phyloP scores from a whole-genome alignment of 2,888 invertebrate genomes.

The Protonemura montana region DNA sequence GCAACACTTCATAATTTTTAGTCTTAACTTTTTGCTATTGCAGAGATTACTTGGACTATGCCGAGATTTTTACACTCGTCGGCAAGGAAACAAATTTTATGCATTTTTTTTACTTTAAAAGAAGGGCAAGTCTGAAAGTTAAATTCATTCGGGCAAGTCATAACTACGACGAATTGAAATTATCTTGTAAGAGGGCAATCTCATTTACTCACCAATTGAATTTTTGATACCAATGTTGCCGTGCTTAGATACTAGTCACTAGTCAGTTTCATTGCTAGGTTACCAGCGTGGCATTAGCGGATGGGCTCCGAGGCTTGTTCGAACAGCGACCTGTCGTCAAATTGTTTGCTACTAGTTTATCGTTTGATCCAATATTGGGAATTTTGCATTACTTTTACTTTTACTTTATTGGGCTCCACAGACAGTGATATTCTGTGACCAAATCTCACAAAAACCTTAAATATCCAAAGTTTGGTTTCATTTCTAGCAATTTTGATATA shows the following conservation, averaged over 20 bases:
- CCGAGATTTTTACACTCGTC: neutral
- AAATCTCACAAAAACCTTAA: neutral
- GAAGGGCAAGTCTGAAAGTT: slow-evolving; percentile 7
- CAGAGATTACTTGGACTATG: neutral
- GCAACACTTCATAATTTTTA: neutral
- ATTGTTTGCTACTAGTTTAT: neutral
- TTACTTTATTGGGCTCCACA: neutral
- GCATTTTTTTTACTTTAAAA: neutral
- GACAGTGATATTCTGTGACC: neutral
- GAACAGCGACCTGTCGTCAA: neutral
- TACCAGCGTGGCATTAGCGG: neutral
- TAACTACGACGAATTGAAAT: neutral
- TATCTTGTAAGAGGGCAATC: slow-evolving; percentile 2
- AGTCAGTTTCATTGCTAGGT: neutral
- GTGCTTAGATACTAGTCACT: neutral
- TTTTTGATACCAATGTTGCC: slow-evolving; percentile 7
- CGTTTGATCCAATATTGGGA: neutral
- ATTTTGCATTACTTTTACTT: neutral
- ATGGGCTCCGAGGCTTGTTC: neutral
- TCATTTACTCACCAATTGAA: neutral
- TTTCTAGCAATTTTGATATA: neutral
- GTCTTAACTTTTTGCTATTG: neutral
- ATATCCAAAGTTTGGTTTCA: neutral
- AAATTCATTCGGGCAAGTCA: neutral
- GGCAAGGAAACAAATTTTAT: neutral